Base-by-base conservation (phyloP, 2,888 invertebrate genomes). In the Neoaliturus tenellus region DNA sequence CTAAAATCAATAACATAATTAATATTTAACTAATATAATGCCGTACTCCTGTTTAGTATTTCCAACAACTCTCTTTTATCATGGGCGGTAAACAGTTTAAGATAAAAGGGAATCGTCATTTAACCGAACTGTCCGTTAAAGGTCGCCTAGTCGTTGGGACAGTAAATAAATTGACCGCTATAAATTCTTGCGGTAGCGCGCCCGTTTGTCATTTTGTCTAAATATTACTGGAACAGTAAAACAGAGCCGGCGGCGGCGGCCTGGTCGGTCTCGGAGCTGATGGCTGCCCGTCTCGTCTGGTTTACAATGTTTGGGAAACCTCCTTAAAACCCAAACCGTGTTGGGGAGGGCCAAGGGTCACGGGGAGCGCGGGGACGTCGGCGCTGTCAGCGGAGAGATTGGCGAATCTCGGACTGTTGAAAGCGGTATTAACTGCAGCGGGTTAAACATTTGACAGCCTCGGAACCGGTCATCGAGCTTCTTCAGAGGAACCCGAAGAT, bases 311-410 rank as follows among this genome's bases (percentile, higher is more conserved):
- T 62, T 31, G 28, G 62, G 28, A 62, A 62, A 62, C 62, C 28
- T 62, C 62, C 62, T 62, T 28, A 62, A 48, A 62, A 62, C 62
- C 62, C 28, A 31, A 62, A 62, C 62, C 62, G 62, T 62, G 62
- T 62, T 31, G 62, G 20, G 28, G n/a, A n/a, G 62, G 62, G 28
- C 20, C 28, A 55, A 31, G 62, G 62, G 62, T 62, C 62, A 62
- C 62, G 28, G 20, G 62, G 62, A 62, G 28, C n/a, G 12, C 4
- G 51, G 51, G n/a, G n/a, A n/a, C n/a, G n/a, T n/a, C n/a, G n/a
- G 23, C 23, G 55, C 23, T 55, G 55, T 55, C 55, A 62, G 31
- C 23, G n/a, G 5, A 31, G 23, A 55, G 48, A 48, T 48, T 48
- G 55, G 55, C 23, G 55, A 55, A 55, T 23, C 23, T 55, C 55